A percentile compares a stretch with the other conserved stretches of the same genome.
Conservation (phyloP, 1,140 invertebrate species). For the Neuroterus valhalla region DNA sequence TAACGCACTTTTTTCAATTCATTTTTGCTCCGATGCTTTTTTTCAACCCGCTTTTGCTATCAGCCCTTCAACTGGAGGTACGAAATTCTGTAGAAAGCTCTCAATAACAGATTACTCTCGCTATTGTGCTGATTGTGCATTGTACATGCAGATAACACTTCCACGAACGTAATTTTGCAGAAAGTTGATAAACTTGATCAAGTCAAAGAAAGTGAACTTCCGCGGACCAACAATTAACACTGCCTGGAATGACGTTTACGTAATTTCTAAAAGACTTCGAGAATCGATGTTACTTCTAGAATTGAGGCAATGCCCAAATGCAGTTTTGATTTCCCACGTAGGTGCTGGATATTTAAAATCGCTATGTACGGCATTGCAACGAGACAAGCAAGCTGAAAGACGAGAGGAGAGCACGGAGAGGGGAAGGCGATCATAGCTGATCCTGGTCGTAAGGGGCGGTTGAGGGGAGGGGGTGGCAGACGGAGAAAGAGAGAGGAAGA, state of each 20-base stretch:
- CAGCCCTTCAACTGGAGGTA: no score
- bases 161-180: constrained; percentile 35
- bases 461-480: constrained; percentile 7
- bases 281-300: neutral
- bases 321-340: constrained; percentile 41
- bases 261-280: no score
- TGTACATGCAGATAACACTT: constrained; percentile 30
- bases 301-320: constrained; percentile 19
- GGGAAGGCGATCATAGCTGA: constrained; percentile 55
- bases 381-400: constrained; percentile 62
- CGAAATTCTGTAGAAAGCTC: no score
- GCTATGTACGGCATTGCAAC: constrained; percentile 58
- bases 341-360: constrained; percentile 17
- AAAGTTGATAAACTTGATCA: constrained; percentile 32
- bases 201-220: neutral
- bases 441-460: constrained; percentile 50
- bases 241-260: no score
- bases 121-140: no score
- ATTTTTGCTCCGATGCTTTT: no score
- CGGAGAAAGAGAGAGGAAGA: constrained; percentile 29
- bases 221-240: neutral
- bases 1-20: no score
- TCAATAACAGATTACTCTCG: no score
- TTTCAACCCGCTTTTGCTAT: no score
- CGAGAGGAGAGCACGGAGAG: constrained; percentile 45